These are phyloP conservation scores for Pogonocichla stellata DNA, from an alignment of 2,113 vertebrate species.

Conservation along the genomic window DNA sequence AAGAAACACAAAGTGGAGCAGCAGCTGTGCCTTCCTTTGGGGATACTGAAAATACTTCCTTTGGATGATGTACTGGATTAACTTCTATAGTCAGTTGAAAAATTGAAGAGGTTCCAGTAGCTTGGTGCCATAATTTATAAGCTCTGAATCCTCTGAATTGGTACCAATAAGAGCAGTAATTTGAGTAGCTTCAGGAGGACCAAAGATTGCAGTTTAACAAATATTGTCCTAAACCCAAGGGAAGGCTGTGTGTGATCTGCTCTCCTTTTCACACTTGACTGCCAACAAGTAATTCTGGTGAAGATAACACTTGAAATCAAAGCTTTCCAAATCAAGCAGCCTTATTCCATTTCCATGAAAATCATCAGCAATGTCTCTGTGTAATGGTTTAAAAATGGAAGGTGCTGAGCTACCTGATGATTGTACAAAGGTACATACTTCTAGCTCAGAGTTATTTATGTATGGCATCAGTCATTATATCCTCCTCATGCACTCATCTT, in stretches of 20 bases:
- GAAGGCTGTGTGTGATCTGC: background rate
- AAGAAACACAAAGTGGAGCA: background rate
- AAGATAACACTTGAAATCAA: background rate
- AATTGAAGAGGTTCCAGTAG: background rate
- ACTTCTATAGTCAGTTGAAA: background rate
- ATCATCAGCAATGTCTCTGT: background rate
- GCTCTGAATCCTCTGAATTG: background rate
- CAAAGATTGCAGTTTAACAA: background rate
- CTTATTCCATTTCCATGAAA: background rate
- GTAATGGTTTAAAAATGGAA: background rate
- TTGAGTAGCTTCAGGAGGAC: background rate
- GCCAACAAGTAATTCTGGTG: background rate
- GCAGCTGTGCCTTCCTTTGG: background rate
- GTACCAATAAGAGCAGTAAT: background rate
- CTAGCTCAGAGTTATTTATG: background rate
- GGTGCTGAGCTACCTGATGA: background rate
- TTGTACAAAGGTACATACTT: rapidly evolving
- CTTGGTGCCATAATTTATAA: background rate
- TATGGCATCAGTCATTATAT: background rate
- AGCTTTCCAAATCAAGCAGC: background rate
- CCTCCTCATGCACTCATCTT: background rate
- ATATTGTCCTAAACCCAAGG: background rate
- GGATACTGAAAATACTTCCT: background rate
- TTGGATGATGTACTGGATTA: background rate
- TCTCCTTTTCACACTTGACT: background rate